Evolutionary conservation across 2,888 invertebrate species (phyloP).

Genomic region (Neria commutata): DNA sequence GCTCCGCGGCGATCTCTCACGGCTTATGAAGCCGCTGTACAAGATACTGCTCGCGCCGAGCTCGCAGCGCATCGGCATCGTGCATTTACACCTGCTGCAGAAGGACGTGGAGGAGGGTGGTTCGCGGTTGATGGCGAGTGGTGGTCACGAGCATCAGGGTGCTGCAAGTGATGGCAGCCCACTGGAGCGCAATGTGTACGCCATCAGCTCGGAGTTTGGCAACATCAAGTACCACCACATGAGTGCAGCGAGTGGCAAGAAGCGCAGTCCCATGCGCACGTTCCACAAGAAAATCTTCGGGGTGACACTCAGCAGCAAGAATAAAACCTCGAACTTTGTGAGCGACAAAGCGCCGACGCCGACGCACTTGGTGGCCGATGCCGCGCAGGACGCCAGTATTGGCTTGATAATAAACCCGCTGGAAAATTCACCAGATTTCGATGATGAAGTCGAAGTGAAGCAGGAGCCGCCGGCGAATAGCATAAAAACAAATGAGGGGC

Average conservation of each 20-base stretch:
- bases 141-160: slow-evolving; percentile 36
- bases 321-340: slow-evolving; percentile 60
- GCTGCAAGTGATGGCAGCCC: slow-evolving; percentile 49
- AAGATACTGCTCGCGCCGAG: slow-evolving; percentile 77
- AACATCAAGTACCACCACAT: slow-evolving; percentile 67
- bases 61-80: slow-evolving; percentile 81
- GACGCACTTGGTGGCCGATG: slow-evolving; percentile 34
- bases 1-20: slow-evolving; percentile 76
- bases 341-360: slow-evolving; percentile 50
- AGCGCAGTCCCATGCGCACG: slow-evolving; percentile 59
- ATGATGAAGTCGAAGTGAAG: slow-evolving; percentile 48
- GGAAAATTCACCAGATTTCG: slow-evolving; percentile 58
- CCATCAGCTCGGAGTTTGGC: slow-evolving; percentile 82
- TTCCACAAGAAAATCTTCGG: slow-evolving; percentile 62
- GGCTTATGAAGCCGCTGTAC: slow-evolving; percentile 78
- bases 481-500: slow-evolving; percentile 38
- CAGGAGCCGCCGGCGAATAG: slow-evolving; percentile 43
- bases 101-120: slow-evolving; percentile 62
- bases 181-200: slow-evolving; percentile 71
- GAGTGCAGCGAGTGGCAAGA: slow-evolving; percentile 54
- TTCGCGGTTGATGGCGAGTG: slow-evolving; percentile 16
- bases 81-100: slow-evolving; percentile 69
- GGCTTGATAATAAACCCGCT: slow-evolving; percentile 74
- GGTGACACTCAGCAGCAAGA: slow-evolving; percentile 60
- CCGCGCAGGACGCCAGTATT: slow-evolving; percentile 52